phyloP scores from a whole-genome alignment of 37 sponge, comb jelly and placozoan genomes.

The Agelas oroides region DNA sequence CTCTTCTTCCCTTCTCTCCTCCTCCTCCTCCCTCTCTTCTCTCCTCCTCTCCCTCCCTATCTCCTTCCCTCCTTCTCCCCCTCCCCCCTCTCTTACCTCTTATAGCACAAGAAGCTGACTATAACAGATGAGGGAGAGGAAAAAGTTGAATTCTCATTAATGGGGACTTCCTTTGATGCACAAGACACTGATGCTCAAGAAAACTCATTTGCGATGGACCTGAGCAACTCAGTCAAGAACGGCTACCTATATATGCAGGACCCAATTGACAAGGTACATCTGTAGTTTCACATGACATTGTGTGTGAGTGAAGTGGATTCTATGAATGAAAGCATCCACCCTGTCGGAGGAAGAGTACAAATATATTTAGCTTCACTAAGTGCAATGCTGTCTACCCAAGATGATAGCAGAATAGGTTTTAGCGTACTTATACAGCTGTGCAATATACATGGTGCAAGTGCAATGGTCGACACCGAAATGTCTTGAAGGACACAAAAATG shows the following conservation, averaged over 20 bases:
- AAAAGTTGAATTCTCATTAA: background rate
- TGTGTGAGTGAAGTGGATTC: too few relatives aligned
- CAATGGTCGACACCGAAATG: too few relatives aligned
- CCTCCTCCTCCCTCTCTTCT: background rate
- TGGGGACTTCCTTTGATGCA: too few relatives aligned
- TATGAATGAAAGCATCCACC: too few relatives aligned
- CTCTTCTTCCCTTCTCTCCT: background rate
- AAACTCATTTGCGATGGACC: conserved; percentile 56
- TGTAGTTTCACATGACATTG: too few relatives aligned
- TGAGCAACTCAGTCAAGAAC: conserved; percentile 80
- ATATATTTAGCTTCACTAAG: too few relatives aligned
- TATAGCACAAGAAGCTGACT: conserved; percentile 40
- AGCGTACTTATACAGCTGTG: too few relatives aligned
- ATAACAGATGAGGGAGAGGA: conserved; percentile 25
- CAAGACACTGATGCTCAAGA: conserved; percentile 24
- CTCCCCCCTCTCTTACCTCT: background rate
- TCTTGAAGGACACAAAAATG: too few relatives aligned
- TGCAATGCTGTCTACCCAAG: too few relatives aligned
- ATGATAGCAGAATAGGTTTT: too few relatives aligned
- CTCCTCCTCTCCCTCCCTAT: background rate
- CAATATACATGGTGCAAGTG: too few relatives aligned
- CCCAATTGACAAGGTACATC: conserved; percentile 85
- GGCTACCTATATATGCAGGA: conserved; percentile 89
- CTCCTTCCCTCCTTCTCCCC: background rate
- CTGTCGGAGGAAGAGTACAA: too few relatives aligned